Base-by-base conservation (phyloP, 2,888 invertebrate species). In the Phalangium opilio region DNA sequence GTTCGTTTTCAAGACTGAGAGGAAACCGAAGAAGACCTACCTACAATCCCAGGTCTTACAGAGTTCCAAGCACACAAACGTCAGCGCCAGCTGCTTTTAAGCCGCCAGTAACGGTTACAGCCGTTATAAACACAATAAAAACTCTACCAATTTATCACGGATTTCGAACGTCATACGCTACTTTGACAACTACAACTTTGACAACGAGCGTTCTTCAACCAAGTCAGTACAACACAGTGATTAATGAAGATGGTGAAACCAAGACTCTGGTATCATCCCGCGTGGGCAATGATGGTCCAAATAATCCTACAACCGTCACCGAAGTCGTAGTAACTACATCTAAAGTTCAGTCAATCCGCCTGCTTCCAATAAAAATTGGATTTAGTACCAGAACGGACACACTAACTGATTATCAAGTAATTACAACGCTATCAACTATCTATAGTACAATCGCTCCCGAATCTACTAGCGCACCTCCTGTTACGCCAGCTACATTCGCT, bases 101-200 rank as follows among this genome's bases (percentile, higher is more conserved):
- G 45, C 46, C 54, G 20, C 50, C 55, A 10, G 21, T 57, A 11
- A 57, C 57, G 8, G 50, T 57, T 12, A 57, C 56, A n/a, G 55
- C 56, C 15, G 52, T 58, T 41, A 55, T 57, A 10, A 54, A 57
- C n/a, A 56, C 53, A 4, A 50, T 56, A 10, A 57, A 57, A 47
- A 58, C 58, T 3, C 43, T 58, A 5, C 57, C 58, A 3, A 57
- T 58, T n/a, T 54, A 55, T 40, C 58, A 58, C 41, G 58, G 58
- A 20, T 58, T 56, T 43, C 46, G 53, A 45, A 58, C 58, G 10
- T 57, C 57, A 10, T 56, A 52, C 35, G 58, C 58, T 2, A 57
- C 57, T 15, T 41, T 58, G 7, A 58, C 58, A 3, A 58, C 58
- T 10, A 57, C 58, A 8, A 51, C 56, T 8, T 48, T 57, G 8